Evolutionary conservation across 2,113 vertebrate species (phyloP), one percentile per base, ranked within the genome.

Genomic region (Macroglossus sobrinus): DNA sequence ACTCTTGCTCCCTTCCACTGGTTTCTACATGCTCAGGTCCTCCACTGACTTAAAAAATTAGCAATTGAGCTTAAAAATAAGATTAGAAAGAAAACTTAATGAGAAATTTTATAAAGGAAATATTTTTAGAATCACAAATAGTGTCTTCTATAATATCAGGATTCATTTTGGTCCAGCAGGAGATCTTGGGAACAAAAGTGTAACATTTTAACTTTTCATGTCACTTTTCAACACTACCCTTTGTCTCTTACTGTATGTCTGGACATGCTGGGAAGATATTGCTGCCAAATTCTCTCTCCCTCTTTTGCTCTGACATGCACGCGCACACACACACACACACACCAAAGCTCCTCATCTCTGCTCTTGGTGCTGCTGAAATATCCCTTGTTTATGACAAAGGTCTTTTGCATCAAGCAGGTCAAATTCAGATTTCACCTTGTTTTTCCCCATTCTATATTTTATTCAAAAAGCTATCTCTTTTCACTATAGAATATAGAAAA

Each of bases 381-480:
- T 28, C 81, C 53, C 28, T 95, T 47, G 66, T 94, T 68, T 57
- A 74, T 78, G 47, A 24, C 30, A 82, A 94, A 87, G 14, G 7
- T 1, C 53, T 89, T 96, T 93, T 87, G 10, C 84, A 81, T 89
- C 13, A 63, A 82, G 22, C 21, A 69, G 53, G 43, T 86, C 75
- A 16, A 5, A 59, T 63, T 75, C 92, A 75, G 21, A 26, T 85
- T 57, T 80, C 4, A 38, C 63, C 84, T 40, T 59, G 19, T 72
- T 57, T 61, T 72, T 72, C 66, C 4, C 35, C 30, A 28, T 22
- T 61, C 21, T 7, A 18, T 2, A 35, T 16, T 71, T 87, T 92
- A 93, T 97, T 85, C 55, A 86, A 68, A 95, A 96, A 96, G 64
- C 33, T 38, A 61, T 38, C 22, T 78, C 21, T 64, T 89, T 95